Base-by-base conservation (phyloP, 2,113 vertebrate genomes). In the Alouatta palliata region DNA sequence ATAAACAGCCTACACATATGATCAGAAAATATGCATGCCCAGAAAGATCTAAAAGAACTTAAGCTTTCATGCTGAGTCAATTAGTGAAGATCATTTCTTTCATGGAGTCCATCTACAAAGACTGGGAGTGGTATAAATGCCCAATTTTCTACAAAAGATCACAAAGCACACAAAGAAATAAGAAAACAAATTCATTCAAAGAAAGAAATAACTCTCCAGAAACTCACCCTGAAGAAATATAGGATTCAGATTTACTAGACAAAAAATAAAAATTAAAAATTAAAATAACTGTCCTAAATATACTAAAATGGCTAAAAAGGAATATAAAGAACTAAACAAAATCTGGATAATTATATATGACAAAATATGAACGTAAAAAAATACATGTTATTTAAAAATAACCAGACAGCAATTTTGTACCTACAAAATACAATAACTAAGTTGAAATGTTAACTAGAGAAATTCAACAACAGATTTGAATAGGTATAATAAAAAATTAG, bases 1-100 rank as follows among this genome's bases (percentile, higher is more conserved):
- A 3, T 56, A 56, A 32, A 12, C 10, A 77, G 6, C 5, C 47
- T 8, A 47, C 4, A 2, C 2, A 73, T 0, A 45, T 27, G 19
- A 35, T 37, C 35, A 87, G 5, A 43, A 7, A 49, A 52, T 4
- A 58, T 32, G 4, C 21, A 56, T 27, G 1, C 0, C 19, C 40
- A 68, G 3, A 75, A 89, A 81, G 20, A 0, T 12, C 68, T 81
- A 3, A 52, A 82, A 45, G 1, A 64, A 76, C 8, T 47, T 43
- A 82, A 52, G 8, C 7, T 13, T 45, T 85, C 11, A 30, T 64
- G 37, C 14, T 85, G 27, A 77, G 4, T 8, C 37, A 54, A 58
- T 85, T 79, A 47, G 12, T 82, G 25, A 85, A 64, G 0, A 2
- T 54, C 8, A n/a, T 68, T 30, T 32, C 40, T 11, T 83, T 5